phyloP scores from a whole-genome alignment of 2,113 vertebrate species.

The Hystrix brachyura region DNA sequence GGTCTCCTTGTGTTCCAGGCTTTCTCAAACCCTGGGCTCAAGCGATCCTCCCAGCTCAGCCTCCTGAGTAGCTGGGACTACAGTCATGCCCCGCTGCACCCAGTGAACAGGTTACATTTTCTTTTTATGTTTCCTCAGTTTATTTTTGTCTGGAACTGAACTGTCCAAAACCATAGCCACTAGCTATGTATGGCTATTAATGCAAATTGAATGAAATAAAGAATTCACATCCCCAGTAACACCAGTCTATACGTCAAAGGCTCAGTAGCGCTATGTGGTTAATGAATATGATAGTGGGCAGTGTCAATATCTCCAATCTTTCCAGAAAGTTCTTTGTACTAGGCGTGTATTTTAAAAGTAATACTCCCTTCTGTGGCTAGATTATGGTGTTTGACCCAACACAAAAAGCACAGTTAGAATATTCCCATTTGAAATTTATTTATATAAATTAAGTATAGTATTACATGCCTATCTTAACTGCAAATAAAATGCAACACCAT shows the following conservation, averaged over 20 bases:
- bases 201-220: conserved; percentile 18
- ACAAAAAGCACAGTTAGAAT: not conserved
- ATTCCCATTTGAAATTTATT: not conserved
- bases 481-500: not conserved
- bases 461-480: not conserved
- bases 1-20: not conserved
- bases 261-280: not conserved
- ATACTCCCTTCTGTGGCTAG: not conserved
- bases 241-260: not conserved
- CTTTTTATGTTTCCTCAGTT: not conserved
- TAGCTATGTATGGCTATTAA: not conserved
- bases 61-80: not conserved
- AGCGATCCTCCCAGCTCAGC: not conserved
- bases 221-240: not conserved
- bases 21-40: not conserved
- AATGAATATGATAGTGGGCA: not conserved
- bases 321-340: not conserved
- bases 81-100: too few species aligned
- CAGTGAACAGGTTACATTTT: not conserved
- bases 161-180: not conserved
- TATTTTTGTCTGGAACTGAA: conserved; percentile 11
- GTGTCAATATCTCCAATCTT: not conserved
- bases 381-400: not conserved
- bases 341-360: not conserved
- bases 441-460: conserved; percentile 3